These are phyloP conservation scores for Andrena flavipes DNA, from an alignment of 2,888 invertebrate genomes.

Conservation along the genomic window DNA sequence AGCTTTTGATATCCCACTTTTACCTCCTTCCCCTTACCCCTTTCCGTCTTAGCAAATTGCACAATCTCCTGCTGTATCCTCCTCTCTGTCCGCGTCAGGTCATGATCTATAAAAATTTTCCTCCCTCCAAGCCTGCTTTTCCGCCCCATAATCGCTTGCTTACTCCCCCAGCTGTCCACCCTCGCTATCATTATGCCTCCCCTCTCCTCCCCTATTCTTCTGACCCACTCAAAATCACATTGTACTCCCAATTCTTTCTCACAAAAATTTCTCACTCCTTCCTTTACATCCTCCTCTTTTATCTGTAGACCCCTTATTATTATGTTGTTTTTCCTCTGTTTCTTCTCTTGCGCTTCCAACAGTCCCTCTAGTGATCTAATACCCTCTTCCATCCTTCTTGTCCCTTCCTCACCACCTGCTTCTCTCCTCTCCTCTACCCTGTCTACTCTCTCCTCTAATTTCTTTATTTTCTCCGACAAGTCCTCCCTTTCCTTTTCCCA, in stretches of 20 bases:
- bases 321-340: not conserved
- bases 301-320: not conserved
- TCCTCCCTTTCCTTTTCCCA: no score
- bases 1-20: not conserved
- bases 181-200: not conserved
- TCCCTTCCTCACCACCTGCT: no score
- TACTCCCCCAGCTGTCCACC: not conserved
- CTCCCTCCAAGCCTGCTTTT: not conserved
- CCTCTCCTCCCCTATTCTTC: not conserved
- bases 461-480: not conserved
- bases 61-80: not conserved
- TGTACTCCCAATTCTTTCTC: not conserved
- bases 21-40: not conserved
- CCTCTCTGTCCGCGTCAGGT: not conserved
- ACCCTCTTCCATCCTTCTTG: not conserved
- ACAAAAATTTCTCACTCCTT: not conserved
- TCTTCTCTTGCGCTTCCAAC: not conserved
- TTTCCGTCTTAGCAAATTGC: not conserved
- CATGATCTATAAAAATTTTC: not conserved
- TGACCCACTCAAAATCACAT: not conserved
- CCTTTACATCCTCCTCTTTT: not conserved
- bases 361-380: not conserved
- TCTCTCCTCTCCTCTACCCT: no score
- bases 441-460: no score
- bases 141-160: not conserved